phyloP scores from a whole-genome alignment of 2,797 vertebrate species.

The Delichon dasypus region DNA sequence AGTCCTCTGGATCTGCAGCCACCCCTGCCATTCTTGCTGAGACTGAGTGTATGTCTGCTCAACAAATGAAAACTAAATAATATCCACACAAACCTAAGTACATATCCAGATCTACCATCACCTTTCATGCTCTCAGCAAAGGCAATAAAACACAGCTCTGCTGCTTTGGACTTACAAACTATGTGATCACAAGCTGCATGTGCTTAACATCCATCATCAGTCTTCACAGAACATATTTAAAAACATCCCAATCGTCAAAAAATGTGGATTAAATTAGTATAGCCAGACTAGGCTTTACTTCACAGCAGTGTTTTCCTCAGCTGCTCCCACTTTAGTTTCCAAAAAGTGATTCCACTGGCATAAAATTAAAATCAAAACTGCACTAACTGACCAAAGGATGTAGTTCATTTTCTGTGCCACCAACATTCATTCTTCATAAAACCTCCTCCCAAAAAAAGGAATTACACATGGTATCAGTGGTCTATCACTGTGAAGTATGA shows the following conservation, averaged over 20 bases:
- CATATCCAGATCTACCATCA: not conserved
- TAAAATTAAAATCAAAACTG: slow-evolving; percentile 19
- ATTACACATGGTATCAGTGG: not conserved
- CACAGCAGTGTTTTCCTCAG: slow-evolving; percentile 6
- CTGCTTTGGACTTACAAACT: slow-evolving; percentile 10
- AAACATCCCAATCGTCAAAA: not conserved
- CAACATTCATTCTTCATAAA: not conserved
- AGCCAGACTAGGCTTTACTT: slow-evolving; percentile 1
- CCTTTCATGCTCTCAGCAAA: not conserved
- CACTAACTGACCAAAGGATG: not conserved
- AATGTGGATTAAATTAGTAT: slow-evolving; percentile 37
- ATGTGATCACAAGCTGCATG: not conserved
- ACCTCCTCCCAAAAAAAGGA: not conserved
- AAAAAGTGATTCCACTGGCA: not conserved
- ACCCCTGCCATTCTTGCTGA: not conserved
- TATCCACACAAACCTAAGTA: not conserved
- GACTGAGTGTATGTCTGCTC: not conserved
- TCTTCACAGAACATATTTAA: slow-evolving; percentile 1
- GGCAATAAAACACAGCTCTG: slow-evolving; percentile 26
- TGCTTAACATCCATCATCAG: slow-evolving; percentile 38
- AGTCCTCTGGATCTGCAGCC: not conserved
- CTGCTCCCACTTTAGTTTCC: slow-evolving; percentile 6
- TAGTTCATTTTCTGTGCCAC: not conserved
- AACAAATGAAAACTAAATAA: not conserved
- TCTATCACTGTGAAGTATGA: not conserved